A percentile compares a stretch with the other conserved stretches of the same genome.
Conservation (phyloP, 2,113 vertebrate species). For the Pundamilia nyererei region DNA sequence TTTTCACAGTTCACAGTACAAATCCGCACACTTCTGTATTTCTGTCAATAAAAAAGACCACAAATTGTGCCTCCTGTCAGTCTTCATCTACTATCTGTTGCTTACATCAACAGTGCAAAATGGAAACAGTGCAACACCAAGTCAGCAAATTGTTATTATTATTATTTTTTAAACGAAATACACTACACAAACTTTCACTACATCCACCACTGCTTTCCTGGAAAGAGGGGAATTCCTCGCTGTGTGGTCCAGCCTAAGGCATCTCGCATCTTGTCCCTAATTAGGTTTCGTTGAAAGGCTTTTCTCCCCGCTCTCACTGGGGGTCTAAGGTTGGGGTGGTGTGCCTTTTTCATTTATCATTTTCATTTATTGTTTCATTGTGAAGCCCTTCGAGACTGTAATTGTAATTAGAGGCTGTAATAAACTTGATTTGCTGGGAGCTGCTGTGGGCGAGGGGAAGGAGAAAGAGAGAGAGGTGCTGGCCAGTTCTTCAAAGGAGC, state of each 20-base stretch:
- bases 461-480: background rate
- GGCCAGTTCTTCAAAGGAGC: constrained; percentile 6
- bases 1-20: background rate
- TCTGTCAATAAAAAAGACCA: background rate
- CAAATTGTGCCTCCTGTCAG: background rate
- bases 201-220: background rate
- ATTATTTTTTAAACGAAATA: background rate
- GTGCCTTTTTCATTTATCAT: constrained; percentile 46
- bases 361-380: constrained; percentile 50
- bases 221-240: background rate
- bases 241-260: background rate
- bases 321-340: constrained; percentile 9
- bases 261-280: constrained; percentile 1
- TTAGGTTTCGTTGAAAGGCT: constrained; percentile 1
- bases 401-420: constrained; percentile 57
- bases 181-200: background rate
- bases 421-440: constrained; percentile 56
- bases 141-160: background rate
- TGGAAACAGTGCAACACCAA: background rate
- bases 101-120: background rate
- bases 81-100: background rate
- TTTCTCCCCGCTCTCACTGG: background rate
- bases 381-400: constrained; percentile 43
- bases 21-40: background rate
- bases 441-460: constrained; percentile 15